Percentiles rank a stretch among this genome's conserved stretches.
Evolutionary conservation across 2,888 invertebrate species (phyloP).

Genomic region (Drosophila buzzatii): DNA sequence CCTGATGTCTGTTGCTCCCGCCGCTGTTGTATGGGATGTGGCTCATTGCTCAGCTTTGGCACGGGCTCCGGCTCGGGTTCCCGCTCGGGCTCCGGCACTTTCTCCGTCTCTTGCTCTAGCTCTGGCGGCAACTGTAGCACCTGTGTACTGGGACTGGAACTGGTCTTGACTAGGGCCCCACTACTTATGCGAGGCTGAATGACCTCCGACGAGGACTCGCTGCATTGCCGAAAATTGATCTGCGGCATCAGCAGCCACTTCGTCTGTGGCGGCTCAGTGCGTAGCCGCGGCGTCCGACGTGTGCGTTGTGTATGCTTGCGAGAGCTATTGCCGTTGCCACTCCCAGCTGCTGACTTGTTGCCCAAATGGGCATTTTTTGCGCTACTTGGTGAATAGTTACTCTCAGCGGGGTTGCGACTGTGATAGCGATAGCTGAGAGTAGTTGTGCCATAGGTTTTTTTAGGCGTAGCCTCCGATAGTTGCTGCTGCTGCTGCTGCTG

Average conservation of each 20-base stretch:
- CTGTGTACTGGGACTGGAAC: neutral
- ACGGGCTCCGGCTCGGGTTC: neutral
- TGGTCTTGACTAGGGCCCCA: constrained; percentile 31
- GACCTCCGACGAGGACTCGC: constrained; percentile 48
- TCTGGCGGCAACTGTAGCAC: no score
- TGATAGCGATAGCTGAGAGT: neutral
- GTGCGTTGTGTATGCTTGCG: neutral
- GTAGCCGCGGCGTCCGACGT: neutral
- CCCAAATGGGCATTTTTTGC: neutral
- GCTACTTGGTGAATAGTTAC: no score
- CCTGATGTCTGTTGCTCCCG: neutral
- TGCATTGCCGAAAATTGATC: constrained; percentile 40
- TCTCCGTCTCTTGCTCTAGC: neutral
- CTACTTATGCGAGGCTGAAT: neutral
- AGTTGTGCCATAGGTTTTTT: constrained; percentile 3
- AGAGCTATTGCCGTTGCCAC: neutral
- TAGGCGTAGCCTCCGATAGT: constrained; percentile 2
- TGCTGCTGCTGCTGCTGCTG: neutral
- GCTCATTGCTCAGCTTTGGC: constrained; percentile 10
- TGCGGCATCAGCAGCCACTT: constrained; percentile 59
- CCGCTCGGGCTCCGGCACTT: neutral
- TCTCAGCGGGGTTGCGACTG: neutral
- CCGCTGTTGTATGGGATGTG: neutral
- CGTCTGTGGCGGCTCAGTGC: constrained; percentile 1
- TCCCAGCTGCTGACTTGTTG: neutral